Base-by-base conservation (phyloP, 2,888 invertebrate species). In the Pollenia labialis region DNA sequence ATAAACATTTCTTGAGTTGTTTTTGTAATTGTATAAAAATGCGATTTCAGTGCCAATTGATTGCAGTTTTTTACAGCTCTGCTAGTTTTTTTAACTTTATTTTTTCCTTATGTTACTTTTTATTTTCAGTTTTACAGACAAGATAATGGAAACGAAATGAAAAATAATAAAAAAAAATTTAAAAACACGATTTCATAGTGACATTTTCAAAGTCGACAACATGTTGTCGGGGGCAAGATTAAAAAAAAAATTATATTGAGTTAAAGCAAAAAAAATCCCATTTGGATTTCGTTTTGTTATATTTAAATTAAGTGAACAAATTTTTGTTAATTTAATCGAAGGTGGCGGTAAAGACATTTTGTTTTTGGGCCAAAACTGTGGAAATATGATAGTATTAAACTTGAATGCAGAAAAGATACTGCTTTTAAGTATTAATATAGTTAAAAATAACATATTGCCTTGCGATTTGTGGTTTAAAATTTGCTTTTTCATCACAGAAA, bases 121-220 rank as follows among this genome's bases (percentile, higher is more conserved):
- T n/a, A 58, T n/a, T 81, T 81, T 56, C 18, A 32, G 23, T 62
- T 71, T 23, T 44, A 72, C 72, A 72, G 81, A 72, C 72, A 72
- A 81, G 72, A 72, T 72, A 81, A 72, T 81, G 72, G 54, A 81
- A 72, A 66, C 64, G 46, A 72, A 81, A 64, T 52, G 50, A 60
- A 80, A 80, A 69, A 42, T 50, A 50, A 60, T n/a, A 54, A 77
- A 54, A 4, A 60, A 48, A 40, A 16, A 16, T 14, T n/a, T 9
- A 52, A 66, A 72, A 74, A 85, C 79, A 80, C 60, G 84, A 85
- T 60, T 69, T 69, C 44, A 76, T 66, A 81, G 64, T 85, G 81
- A 81, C 81, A 81, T 85, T 85, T 85, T 69, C 68, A 85, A 81
- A 79, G 75, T 71, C 62, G 81, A 77, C 68, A 75, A 75, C 68